These are phyloP conservation scores for Erannis defoliaria DNA, from an alignment of 2,888 invertebrate species.

Conservation along the genomic window DNA sequence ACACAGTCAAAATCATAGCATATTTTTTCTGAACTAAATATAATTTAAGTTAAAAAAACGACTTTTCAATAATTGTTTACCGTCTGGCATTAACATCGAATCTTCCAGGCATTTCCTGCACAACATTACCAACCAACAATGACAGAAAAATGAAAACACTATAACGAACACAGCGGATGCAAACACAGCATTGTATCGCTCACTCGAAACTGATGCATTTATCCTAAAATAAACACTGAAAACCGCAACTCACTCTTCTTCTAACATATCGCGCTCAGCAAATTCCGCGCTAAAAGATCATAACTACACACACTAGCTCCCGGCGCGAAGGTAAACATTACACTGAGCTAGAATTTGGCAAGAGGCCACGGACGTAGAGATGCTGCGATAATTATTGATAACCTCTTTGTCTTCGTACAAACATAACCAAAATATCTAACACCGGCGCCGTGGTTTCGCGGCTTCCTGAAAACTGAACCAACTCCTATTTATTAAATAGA, in stretches of 20 bases:
- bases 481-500: constrained; percentile 4
- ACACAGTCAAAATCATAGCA: too few species aligned
- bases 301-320: constrained; percentile 41
- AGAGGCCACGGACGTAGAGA: constrained; percentile 53
- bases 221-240: constrained; percentile 24
- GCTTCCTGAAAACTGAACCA: background rate
- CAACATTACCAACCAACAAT: constrained; percentile 3
- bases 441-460: background rate
- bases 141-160: constrained; percentile 7
- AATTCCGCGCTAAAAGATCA: constrained; percentile 13
- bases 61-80: constrained; percentile 12
- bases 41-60: too few species aligned
- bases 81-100: constrained; percentile 31
- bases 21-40: background rate
- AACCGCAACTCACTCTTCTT: constrained; percentile 42
- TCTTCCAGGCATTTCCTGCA: constrained; percentile 22
- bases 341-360: constrained; percentile 69
- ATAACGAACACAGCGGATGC: background rate
- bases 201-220: constrained; percentile 5
- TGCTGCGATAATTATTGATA: constrained; percentile 34
- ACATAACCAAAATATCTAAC: constrained; percentile 3
- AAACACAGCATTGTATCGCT: constrained; percentile 2
- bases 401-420: constrained; percentile 38
- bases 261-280: constrained; percentile 31
- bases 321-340: constrained; percentile 60